phyloP scores from a whole-genome alignment of 2,113 vertebrate species.

The Oryctolagus cuniculus region DNA sequence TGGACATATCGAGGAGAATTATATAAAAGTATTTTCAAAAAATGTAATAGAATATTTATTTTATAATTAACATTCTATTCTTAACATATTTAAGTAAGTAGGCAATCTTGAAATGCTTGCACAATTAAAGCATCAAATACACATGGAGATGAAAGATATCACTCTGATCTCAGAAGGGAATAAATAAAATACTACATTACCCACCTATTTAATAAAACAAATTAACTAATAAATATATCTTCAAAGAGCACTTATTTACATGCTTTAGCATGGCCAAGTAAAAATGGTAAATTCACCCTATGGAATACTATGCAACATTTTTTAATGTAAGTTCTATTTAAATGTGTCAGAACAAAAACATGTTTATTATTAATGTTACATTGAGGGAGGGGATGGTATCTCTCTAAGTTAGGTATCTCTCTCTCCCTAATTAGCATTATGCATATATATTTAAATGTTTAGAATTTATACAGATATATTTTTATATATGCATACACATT shows the following conservation, averaged over 20 bases:
- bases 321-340: neutral
- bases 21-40: constrained; percentile 22
- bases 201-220: constrained; percentile 40
- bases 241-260: constrained; percentile 40
- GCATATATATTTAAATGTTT: neutral
- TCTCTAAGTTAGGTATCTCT: no score
- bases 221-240: neutral
- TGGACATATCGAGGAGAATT: neutral
- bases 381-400: no score
- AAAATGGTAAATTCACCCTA: neutral
- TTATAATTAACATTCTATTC: neutral
- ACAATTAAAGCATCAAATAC: constrained; percentile 1
- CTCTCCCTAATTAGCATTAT: neutral
- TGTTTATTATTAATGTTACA: neutral
- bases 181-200: neutral
- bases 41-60: neutral
- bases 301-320: constrained; percentile 11
- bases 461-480: neutral
- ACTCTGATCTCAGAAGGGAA: neutral
- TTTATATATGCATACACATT: no score
- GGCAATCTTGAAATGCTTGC: neutral
- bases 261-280: neutral
- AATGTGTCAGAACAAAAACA: neutral
- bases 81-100: constrained; percentile 2
- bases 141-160: neutral